Evolutionary conservation across 2,113 vertebrate species (phyloP).

Genomic region (Ageneiosus marmoratus): DNA sequence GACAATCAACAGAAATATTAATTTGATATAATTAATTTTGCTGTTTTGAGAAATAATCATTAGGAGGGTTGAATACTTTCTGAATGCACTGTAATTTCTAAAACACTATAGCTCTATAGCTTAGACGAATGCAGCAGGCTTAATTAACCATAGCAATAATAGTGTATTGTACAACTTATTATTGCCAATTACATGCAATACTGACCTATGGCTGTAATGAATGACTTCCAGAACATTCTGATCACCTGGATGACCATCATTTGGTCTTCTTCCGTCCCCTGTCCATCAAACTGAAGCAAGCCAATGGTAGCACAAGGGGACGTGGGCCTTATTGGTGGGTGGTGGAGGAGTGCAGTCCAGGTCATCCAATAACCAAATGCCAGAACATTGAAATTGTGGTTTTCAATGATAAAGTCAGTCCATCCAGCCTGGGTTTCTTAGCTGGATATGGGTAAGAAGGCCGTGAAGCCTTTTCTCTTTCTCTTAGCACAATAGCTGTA

Average conservation of each 20-base stretch:
- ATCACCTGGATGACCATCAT: conserved; percentile 54
- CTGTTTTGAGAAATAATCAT: background rate
- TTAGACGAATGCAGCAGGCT: background rate
- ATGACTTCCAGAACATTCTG: conserved; percentile 56
- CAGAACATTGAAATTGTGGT: conserved; percentile 72
- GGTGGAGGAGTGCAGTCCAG: conserved; percentile 71
- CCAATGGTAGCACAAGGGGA: conserved; percentile 36
- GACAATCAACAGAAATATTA: background rate
- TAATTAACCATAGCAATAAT: background rate
- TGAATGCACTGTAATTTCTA: background rate
- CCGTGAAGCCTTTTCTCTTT: background rate
- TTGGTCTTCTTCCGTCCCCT: conserved; percentile 76
- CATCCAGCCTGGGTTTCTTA: conserved; percentile 78
- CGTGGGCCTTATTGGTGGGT: conserved; percentile 74
- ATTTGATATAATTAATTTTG: background rate
- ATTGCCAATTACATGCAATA: background rate
- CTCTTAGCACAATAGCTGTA: background rate
- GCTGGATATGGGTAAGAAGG: conserved; percentile 75
- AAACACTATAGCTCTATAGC: background rate
- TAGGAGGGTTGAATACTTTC: background rate
- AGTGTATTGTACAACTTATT: background rate
- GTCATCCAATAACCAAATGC: conserved; percentile 59
- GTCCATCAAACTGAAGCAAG: conserved; percentile 68
- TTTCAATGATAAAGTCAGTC: conserved; percentile 81
- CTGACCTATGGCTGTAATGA: background rate